A percentile compares a stretch with the other conserved stretches of the same genome.
These are phyloP conservation scores for Galemys pyrenaicus DNA, from an alignment of 2,113 vertebrate species.

Conservation along the genomic window DNA sequence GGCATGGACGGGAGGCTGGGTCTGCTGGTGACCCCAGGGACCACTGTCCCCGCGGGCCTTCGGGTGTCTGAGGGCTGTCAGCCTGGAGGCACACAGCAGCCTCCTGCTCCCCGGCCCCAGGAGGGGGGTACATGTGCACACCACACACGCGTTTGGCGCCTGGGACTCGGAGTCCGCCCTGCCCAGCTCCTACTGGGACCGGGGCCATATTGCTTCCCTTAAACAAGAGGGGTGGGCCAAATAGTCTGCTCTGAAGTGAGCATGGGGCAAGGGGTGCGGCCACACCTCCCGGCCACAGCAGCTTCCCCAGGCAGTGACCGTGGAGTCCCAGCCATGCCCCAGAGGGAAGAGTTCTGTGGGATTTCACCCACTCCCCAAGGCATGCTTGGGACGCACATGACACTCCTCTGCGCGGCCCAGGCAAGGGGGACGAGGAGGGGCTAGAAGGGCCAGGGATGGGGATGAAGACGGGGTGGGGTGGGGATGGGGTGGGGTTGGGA, in stretches of 20 bases:
- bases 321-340: background rate
- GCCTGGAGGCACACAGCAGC: background rate
- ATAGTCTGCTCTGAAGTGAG: background rate
- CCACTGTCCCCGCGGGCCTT: background rate
- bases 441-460: background rate
- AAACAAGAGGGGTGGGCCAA: background rate
- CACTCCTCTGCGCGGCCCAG: background rate
- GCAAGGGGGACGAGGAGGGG: background rate
- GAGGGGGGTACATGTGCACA: background rate
- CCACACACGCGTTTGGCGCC: background rate
- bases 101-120: background rate
- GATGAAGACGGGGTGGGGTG: background rate
- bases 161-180: background rate
- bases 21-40: background rate
- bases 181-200: background rate
- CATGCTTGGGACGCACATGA: background rate
- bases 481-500: background rate
- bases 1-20: background rate
- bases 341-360: background rate
- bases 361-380: background rate
- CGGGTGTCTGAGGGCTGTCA: accelerated
- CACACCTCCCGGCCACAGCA: accelerated
- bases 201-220: background rate
- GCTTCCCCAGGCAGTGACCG: background rate
- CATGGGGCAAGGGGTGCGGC: accelerated